phyloP scores from a whole-genome alignment of 2,888 invertebrate species.

The Atrina japonica region DNA sequence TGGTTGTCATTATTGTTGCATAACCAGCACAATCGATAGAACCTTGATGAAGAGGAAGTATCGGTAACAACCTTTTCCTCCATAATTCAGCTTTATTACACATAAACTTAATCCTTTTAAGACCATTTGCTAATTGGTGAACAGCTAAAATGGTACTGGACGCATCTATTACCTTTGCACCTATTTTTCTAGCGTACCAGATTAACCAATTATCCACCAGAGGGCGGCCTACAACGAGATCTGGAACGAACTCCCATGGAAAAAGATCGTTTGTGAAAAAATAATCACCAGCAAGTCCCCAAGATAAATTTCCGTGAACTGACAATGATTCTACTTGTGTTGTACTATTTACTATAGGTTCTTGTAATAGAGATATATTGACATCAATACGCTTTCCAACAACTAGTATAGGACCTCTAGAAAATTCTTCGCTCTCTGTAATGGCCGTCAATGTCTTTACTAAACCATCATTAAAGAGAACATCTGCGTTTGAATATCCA shows the following conservation, averaged over 20 bases:
- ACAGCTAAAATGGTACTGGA: conserved; percentile 26
- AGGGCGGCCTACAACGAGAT: conserved; percentile 37
- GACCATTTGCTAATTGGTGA: conserved; percentile 34
- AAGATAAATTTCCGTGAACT: conserved; percentile 28
- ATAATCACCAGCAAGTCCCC: conserved; percentile 36
- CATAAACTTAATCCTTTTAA: conserved; percentile 29
- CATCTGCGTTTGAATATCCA: conserved; percentile 36
- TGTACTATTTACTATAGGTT: conserved; percentile 23
- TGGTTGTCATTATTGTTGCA: conserved; percentile 20
- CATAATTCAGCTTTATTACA: conserved; percentile 38
- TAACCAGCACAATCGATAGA: conserved; percentile 34
- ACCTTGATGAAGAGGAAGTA: conserved; percentile 25
- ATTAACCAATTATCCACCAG: conserved; percentile 39
- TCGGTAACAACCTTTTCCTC: conserved; percentile 19
- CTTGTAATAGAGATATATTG: conserved; percentile 34
- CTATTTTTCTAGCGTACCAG: conserved; percentile 30
- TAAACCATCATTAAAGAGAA: conserved; percentile 35
- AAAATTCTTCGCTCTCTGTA: conserved; percentile 11
- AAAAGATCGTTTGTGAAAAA: conserved; percentile 36
- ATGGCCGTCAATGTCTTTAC: conserved; percentile 28
- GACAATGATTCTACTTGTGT: conserved; percentile 26
- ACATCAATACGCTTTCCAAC: conserved; percentile 40
- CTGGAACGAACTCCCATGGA: conserved; percentile 39
- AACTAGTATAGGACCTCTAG: conserved; percentile 31
- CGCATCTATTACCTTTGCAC: conserved; percentile 34